Conservation (phyloP, 2,113 vertebrate species). For the Ahaetulla prasina region DNA sequence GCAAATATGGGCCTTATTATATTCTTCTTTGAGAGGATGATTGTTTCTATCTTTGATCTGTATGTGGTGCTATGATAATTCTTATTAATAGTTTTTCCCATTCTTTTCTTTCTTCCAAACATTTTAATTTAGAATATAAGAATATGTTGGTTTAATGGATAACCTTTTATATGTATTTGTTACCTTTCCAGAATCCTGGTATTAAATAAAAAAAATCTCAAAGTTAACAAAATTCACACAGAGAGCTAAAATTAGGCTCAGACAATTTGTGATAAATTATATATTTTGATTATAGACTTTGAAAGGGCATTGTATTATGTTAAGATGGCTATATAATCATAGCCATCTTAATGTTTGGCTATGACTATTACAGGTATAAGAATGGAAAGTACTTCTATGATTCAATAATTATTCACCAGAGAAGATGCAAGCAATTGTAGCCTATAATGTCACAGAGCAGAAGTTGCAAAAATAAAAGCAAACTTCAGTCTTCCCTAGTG, state of each 20-base stretch:
- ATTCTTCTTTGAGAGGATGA: not conserved
- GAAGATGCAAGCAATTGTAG: not conserved
- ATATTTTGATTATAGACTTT: not conserved
- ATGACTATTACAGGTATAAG: not conserved
- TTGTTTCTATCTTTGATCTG: not conserved
- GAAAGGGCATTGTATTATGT: not conserved
- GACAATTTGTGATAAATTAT: not conserved
- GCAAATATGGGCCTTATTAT: not conserved
- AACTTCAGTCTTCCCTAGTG: not conserved
- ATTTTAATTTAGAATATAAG: not conserved
- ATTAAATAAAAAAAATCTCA: not conserved
- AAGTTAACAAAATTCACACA: not conserved
- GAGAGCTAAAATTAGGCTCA: not conserved
- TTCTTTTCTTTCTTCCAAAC: conserved; percentile 15
- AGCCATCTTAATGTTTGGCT: not conserved
- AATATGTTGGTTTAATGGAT: not conserved
- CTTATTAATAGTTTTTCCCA: not conserved
- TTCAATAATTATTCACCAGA: not conserved
- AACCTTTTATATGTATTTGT: not conserved
- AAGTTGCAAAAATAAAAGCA: not conserved
- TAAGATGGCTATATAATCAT: not conserved
- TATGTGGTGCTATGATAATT: not conserved
- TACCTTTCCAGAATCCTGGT: conserved; percentile 10
- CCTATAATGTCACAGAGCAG: not conserved
- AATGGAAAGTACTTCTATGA: not conserved